Base-by-base conservation (phyloP, 2,888 invertebrate genomes). In the Polydrusus pterygomalis region DNA sequence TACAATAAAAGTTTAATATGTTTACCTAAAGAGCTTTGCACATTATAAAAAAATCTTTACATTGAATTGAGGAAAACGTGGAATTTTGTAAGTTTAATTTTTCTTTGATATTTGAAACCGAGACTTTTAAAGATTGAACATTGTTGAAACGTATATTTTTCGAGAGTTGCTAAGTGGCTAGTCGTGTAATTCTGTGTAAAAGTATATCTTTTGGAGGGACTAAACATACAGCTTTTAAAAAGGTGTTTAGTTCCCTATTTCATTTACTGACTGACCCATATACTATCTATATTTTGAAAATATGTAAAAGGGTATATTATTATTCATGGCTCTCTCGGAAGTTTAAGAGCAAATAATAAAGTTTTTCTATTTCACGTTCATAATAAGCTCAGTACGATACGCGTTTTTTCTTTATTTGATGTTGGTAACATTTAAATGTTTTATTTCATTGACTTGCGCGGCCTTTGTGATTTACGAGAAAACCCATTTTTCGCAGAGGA, bases 181-280 rank as follows among this genome's bases (percentile, higher is more conserved):
- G 58, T 56, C 68, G 43, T 69, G 68, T 69, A 69, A 69, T 45
- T 17, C 40, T 43, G 43, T 69, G 68, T 69, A 69, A 69, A 69
- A 69, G 68, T 69, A 69, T 69, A 69, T 56, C 58, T 56, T 58
- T 58, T 30, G 7, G 15, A 56, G 25, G 45, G 43, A 56, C 68
- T 58, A 69, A 69, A 58, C 56, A 58, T 69, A 58, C 58, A 58
- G 58, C 58, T 69, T 69, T 69, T 69, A 69, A 69, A 69, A 69
- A 25, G 25, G 38, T 38, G 9, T 60, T 40, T 60, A 18, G n/a
- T 60, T 60, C 38, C 38, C 3, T 17, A 11, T 60, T 60, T 38
- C 17, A 17, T 18, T 60, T n/a, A n/a, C n/a, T n/a, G n/a, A n/a
- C n/a, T 38, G 20, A 30, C 54, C 54, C 54, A 54, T 30, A 40